Base-by-base conservation (phyloP, 2,113 vertebrate genomes). In the Cepphus grylle region DNA sequence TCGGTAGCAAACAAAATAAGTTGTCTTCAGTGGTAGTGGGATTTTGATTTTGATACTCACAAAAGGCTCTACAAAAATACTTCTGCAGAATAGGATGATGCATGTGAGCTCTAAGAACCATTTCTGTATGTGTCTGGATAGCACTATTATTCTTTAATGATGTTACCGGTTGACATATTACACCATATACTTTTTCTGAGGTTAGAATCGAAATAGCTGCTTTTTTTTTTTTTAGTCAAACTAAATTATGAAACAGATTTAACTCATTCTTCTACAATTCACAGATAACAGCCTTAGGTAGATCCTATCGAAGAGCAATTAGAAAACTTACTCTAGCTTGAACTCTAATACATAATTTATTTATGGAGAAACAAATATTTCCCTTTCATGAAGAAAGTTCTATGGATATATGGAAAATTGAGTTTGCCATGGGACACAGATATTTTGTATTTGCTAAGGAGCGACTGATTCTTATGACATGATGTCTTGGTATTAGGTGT, bases 351-450 rank as follows among this genome's bases (percentile, higher is more conserved):
- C 2, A 0, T 42, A 43, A 55, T 63, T 90, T 92, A 71, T 85
- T 96, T 92, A 86, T 93, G 93, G 93, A 97, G 97, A 98, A 98
- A 97, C 98, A 98, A 98, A 95, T 98, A 98, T 98, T 98, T 98
- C 98, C 98, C 97, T 98, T 98, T 94, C 49, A 20, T 77, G 42
- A 49, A 93, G 61, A 94, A 94, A 93, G 49, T 15, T 88, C 63
- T 95, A 70, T 49, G 29, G 6, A 49, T 59, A 90, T 72, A 36
- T 59, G 11, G 43, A 96, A 81, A 96, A 94, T 6, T 69, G 49
- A 78, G 29, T 88, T 80, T 69, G n/a, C 30, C 19, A 17, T 77
- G 42, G 49, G 36, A 36, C 73, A 43, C 50, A 38, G 4, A 25
- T 66, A 42, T 61, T 86, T 79, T 22, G 8, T 69, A 52, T 93